Base-by-base conservation (phyloP, 2,113 vertebrate species). In the Zosterops borbonicus region DNA sequence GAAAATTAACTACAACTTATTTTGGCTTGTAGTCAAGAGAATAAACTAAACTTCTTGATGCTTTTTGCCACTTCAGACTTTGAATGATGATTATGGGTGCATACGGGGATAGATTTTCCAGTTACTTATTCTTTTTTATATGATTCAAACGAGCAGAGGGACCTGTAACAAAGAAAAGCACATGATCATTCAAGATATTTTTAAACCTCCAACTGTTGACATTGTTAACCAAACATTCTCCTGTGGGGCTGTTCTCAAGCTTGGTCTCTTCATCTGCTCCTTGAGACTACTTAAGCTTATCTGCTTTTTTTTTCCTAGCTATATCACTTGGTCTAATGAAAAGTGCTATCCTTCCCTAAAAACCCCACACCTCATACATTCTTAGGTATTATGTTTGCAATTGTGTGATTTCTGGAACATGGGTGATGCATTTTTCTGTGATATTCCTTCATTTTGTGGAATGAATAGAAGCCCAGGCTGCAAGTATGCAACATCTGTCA, bases 81-180 rank as follows among this genome's bases (percentile, higher is more conserved):
- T 79, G 83, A 88, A 75, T 33, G 74, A 95, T 50, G 85, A 89
- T 84, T 62, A 84, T 49, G 71, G 64, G 75, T 47, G 29, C 64
- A 81, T 75, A 50, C 0, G 1, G 85, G 78, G 59, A 59, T 95
- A 65, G 77, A 67, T 83, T 93, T 96, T 95, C 93, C 95, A 93
- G 44, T 55, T 35, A 92, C 52, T 92, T 87, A 79, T 64, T 93
- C 79, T 89, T 88, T 84, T 84, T 52, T n/a, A 21, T 17, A n/a
- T 13, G 68, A 69, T 49, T 98, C 97, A 98, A 88, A 98, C 97
- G 0, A 98, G 97, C 89, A 97, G 92, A 90, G 98, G 98, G 84
- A 98, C 98, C 98, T 98, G 87, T 35, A 93, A 95, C n/a, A 95
- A 97, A 94, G 90, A 64, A 97, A 95, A 63, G 39, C 37, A 77